These are phyloP conservation scores for Camptogramma bilineatum DNA, from an alignment of 2,888 invertebrate species.

Conservation along the genomic window DNA sequence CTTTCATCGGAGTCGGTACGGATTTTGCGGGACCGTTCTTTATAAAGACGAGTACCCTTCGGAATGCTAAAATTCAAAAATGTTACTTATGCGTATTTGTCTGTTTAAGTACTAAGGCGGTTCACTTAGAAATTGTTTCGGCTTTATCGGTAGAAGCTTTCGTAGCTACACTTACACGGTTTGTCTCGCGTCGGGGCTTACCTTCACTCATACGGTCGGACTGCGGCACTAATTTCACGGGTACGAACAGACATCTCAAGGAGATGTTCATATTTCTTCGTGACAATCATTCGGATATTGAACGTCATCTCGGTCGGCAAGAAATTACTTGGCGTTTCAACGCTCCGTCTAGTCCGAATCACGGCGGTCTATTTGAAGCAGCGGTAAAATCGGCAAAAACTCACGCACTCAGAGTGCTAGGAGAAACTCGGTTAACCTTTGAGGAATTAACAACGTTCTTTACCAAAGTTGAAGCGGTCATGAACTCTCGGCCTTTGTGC, in stretches of 20 bases:
- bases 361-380: constrained; percentile 9
- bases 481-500: constrained; percentile 11
- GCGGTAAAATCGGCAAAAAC: constrained; percentile 10
- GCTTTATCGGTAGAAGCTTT: too few relatives aligned
- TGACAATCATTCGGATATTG: constrained; percentile 7
- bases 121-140: constrained; percentile 12
- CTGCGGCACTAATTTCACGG: constrained; percentile 1
- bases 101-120: constrained; percentile 4
- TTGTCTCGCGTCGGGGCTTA: neutral
- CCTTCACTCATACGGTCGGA: constrained; percentile 17
- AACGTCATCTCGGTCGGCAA: constrained; percentile 4
- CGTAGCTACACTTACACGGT: too few relatives aligned
- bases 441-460: constrained; percentile 15
- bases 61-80: constrained; percentile 12
- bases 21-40: constrained; percentile 19
- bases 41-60: constrained; percentile 4
- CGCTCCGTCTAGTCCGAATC: constrained; percentile 4
- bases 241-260: constrained; percentile 3
- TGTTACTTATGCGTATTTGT: neutral
- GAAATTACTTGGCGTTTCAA: constrained; percentile 16
- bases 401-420: constrained; percentile 1
- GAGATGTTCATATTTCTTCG: constrained; percentile 9
- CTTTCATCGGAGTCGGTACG: constrained; percentile 7
- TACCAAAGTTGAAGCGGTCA: constrained; percentile 5
- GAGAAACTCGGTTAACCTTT: constrained; percentile 7